Base-by-base conservation (phyloP, 2,888 invertebrate genomes). In the Cistogaster globosa region DNA sequence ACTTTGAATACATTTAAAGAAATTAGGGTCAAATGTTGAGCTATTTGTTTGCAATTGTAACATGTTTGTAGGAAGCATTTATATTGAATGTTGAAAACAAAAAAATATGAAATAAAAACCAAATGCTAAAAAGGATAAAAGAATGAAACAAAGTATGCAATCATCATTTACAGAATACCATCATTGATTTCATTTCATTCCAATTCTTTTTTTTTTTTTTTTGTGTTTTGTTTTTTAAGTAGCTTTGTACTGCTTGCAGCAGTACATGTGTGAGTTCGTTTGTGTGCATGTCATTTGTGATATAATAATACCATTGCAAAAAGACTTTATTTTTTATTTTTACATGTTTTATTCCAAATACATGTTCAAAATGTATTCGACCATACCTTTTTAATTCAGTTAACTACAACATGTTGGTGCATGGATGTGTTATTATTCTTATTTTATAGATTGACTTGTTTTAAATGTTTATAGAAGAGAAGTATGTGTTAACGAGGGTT, bases 11-110 rank as follows among this genome's bases (percentile, higher is more conserved):
- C 69, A 83, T 68, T 80, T 68, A 79, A 71, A 75, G 83, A 84
- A 84, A 84, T 84, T 84, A 84, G 75, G 83, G 83, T 79, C 83
- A 84, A 79, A 84, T 79, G 75, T 79, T 79, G 75, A 79, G 79
- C 75, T 79, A 79, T 84, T 84, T 84, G 79, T 79, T 83, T 69
- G 78, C 83, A 74, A 79, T 78, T 83, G 78, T 75, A 78, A 78
- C 78, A 83, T 79, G 75, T 74, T 79, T 83, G 55, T 79, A 74
- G 79, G 71, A 67, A 79, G 68, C 63, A 79, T 36, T 57, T 38
- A 53, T 68, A 69, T 53, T 69, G 53, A 58, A 76, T 55, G 55
- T 42, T 48, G n/a, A 11, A 58, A 53, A 57, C 18, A 42, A 6
- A 42, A 48, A n/a, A 53, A 57, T 45, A 20, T 32, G 32, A 68